Percentiles rank a stretch among this genome's conserved stretches.
These are phyloP conservation scores for Lathamus discolor DNA, from an alignment of 2,113 vertebrate genomes.

Conservation along the genomic window DNA sequence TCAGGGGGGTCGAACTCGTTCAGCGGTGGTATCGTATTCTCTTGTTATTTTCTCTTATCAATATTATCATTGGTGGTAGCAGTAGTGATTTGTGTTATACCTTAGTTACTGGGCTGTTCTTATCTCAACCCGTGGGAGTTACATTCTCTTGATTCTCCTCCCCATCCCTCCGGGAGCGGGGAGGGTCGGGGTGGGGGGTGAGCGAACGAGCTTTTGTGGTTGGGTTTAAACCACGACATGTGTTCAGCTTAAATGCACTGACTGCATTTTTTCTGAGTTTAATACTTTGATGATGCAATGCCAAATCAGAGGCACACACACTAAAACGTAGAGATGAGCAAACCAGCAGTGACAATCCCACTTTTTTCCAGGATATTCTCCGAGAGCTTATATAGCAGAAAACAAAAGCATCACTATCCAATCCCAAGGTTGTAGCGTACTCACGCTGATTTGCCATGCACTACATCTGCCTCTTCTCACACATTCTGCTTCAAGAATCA, in stretches of 20 bases:
- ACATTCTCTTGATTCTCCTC: too few relatives aligned
- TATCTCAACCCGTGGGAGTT: too few relatives aligned
- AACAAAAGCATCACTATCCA: neutral
- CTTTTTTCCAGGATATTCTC: slow-evolving; percentile 9
- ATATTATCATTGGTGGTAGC: too few relatives aligned
- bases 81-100: too few relatives aligned
- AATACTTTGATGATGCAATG: neutral
- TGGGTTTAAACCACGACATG: neutral
- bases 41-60: too few relatives aligned
- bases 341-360: neutral
- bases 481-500: neutral
- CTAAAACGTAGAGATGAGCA: neutral
- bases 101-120: too few relatives aligned
- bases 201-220: too few relatives aligned
- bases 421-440: neutral
- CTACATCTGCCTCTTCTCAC: slow-evolving; percentile 4
- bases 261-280: neutral
- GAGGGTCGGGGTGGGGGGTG: too few relatives aligned
- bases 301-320: neutral
- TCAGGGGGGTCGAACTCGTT: too few relatives aligned
- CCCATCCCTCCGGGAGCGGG: too few relatives aligned
- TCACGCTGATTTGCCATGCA: neutral
- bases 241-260: neutral
- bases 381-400: neutral
- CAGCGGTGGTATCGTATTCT: too few relatives aligned